Evolutionary conservation across 2,797 vertebrate species (phyloP).

Genomic region (Chiroxiphia lanceolata): DNA sequence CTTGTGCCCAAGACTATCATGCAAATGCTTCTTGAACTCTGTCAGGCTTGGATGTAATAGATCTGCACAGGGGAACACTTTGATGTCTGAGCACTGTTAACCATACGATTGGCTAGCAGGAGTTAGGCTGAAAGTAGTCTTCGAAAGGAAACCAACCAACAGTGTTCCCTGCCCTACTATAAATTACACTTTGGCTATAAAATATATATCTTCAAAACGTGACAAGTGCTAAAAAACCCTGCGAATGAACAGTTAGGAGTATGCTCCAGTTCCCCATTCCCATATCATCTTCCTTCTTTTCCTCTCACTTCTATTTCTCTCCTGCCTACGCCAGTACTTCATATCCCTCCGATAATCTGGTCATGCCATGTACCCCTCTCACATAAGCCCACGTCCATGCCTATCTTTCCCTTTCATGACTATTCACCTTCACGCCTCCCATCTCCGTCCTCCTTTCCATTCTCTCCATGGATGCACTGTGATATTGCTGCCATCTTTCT

Average conservation of each 20-base stretch:
- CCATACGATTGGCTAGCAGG: background rate
- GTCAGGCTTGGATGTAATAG: background rate
- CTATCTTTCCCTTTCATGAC: background rate
- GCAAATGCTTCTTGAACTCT: background rate
- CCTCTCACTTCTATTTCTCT: slow-evolving; percentile 44
- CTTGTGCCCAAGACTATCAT: background rate
- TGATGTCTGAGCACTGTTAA: background rate
- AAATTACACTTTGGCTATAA: slow-evolving; percentile 22
- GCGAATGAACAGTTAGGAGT: slow-evolving; percentile 32
- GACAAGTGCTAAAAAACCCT: slow-evolving; percentile 44
- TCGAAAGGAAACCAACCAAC: background rate
- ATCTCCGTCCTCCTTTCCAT: background rate
- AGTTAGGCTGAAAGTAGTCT: background rate
- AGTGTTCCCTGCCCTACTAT: background rate
- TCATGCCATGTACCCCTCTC: background rate
- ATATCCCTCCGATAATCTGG: background rate
- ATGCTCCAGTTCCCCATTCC: background rate
- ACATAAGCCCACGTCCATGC: background rate
- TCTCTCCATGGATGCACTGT: background rate
- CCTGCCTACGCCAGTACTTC: background rate
- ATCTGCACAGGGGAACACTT: background rate
- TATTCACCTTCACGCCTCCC: background rate
- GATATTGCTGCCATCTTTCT: background rate
- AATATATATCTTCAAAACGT: slow-evolving; percentile 3
- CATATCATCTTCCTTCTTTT: background rate